Conservation (phyloP, 1,140 invertebrate species). For the Drosophila orena region DNA sequence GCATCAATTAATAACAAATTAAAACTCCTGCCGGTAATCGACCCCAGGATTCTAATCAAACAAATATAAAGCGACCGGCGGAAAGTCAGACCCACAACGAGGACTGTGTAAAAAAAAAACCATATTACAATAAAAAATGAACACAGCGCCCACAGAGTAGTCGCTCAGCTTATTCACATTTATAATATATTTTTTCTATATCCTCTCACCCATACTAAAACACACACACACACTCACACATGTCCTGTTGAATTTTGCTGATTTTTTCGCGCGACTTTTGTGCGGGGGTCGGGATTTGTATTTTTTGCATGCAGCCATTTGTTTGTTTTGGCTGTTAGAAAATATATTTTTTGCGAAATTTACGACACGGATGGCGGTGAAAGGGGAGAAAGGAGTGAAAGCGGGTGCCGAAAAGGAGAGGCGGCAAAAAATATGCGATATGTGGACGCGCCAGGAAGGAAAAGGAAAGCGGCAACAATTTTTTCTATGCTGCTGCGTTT, state of each 20-base stretch:
- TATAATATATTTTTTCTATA: constrained; percentile 69
- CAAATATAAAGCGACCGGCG: constrained; percentile 37
- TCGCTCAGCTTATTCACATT: constrained; percentile 62
- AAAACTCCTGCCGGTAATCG: constrained; percentile 46
- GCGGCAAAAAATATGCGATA: constrained; percentile 59
- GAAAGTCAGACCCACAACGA: constrained; percentile 23
- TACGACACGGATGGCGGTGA: constrained; percentile 15
- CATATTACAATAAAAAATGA: constrained; percentile 7
- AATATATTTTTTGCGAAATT: constrained; percentile 81
- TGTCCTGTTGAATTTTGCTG: constrained; percentile 32
- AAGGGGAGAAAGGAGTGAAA: constrained; percentile 31
- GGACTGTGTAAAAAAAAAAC: constrained; percentile 8
- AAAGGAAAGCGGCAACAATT: constrained; percentile 81
- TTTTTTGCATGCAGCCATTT: constrained; percentile 72
- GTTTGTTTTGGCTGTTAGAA: constrained; percentile 83
- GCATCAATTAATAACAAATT: constrained; percentile 59
- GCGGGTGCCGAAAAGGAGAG: constrained; percentile 52
- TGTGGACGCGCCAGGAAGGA: constrained; percentile 66
- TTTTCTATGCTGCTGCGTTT: constrained; percentile 68
- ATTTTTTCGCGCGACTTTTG: constrained; percentile 78
- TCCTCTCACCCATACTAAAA: constrained; percentile 31
- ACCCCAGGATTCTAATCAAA: constrained; percentile 67
- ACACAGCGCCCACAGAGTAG: constrained; percentile 43
- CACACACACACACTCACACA: constrained; percentile 21
- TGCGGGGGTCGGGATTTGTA: constrained; percentile 66